phyloP scores from a whole-genome alignment of 2,113 vertebrate genomes.

The Pseudolaguvia tuberculata region DNA sequence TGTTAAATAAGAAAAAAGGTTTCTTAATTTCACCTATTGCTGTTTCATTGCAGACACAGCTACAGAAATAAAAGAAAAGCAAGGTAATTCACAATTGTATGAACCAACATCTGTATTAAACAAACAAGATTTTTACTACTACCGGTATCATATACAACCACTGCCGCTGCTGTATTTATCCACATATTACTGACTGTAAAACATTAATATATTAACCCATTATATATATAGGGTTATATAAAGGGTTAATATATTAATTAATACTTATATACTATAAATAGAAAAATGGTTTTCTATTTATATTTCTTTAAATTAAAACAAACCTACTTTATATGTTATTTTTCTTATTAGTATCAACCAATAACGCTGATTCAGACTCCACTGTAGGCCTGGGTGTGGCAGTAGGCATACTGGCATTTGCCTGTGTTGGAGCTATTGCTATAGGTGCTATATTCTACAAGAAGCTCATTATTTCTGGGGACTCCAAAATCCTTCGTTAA shows the following conservation, averaged over 20 bases:
- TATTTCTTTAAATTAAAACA: too few relatives aligned
- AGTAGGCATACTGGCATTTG: conserved; percentile 62
- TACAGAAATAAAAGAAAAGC: not conserved
- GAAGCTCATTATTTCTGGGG: conserved; percentile 32
- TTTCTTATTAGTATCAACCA: conserved; percentile 11
- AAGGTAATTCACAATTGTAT: conserved; percentile 28
- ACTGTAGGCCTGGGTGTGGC: conserved; percentile 56
- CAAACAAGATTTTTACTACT: not conserved
- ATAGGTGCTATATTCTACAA: conserved; percentile 62
- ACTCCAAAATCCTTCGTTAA: conserved; percentile 22
- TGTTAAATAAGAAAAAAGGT: not conserved
- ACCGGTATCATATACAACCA: not conserved
- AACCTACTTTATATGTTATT: not conserved
- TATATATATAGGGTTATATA: too few relatives aligned
- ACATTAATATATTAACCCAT: too few relatives aligned
- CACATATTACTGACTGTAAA: not conserved
- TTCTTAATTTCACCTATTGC: not conserved
- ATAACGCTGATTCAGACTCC: conserved; percentile 21
- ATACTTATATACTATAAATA: too few relatives aligned
- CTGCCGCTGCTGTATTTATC: not conserved
- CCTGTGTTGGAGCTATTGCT: conserved; percentile 51
- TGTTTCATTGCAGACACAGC: conserved; percentile 38
- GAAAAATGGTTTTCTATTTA: too few relatives aligned
- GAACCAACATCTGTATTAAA: not conserved
- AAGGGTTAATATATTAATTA: too few relatives aligned